A percentile compares a stretch with the other conserved stretches of the same genome.
phyloP scores from a whole-genome alignment of 1,140 invertebrate species.

The Solenopsis fugax region DNA sequence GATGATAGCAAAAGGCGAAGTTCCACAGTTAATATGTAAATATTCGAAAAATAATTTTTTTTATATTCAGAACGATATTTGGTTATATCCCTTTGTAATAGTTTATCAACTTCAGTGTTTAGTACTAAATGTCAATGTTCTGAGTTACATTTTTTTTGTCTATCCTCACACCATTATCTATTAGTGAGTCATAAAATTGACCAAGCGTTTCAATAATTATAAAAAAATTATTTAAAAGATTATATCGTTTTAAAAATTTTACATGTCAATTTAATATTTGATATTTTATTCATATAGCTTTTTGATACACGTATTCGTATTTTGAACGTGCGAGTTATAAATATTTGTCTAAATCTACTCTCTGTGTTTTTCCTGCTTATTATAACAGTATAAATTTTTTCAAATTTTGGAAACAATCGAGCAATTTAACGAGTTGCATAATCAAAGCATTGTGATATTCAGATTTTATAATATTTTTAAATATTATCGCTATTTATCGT shows the following conservation, averaged over 20 bases:
- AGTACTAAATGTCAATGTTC: background rate
- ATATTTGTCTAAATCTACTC: background rate
- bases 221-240: background rate
- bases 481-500: conserved; percentile 11
- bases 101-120: too few species aligned
- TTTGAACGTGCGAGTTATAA: background rate
- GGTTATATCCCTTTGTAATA: background rate
- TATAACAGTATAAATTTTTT: background rate
- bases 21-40: conserved; percentile 2
- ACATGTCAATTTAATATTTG: background rate
- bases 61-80: background rate
- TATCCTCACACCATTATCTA: too few species aligned
- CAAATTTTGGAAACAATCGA: background rate
- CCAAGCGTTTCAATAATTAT: background rate
- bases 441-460: conserved; percentile 20
- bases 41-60: background rate
- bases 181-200: background rate
- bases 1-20: background rate
- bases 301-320: background rate
- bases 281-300: background rate
- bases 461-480: background rate
- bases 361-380: background rate
- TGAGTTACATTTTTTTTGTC: background rate
- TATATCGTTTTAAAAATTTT: background rate
- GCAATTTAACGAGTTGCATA: background rate